A percentile compares a stretch with the other conserved stretches of the same genome.
Conservation (phyloP, 2,113 vertebrate species). For the Mesocricetus auratus region DNA sequence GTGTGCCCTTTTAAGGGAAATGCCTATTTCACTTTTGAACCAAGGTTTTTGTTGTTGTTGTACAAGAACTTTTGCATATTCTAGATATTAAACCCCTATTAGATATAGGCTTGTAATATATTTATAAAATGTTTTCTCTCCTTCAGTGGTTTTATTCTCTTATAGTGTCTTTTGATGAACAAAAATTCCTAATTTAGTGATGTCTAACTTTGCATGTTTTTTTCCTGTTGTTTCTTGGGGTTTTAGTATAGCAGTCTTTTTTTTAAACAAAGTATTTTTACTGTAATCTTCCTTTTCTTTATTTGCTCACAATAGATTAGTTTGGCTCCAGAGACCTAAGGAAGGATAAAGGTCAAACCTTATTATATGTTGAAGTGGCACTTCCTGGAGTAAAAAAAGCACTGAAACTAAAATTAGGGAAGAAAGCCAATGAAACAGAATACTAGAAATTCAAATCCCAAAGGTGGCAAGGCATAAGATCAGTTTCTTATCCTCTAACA, state of each 20-base stretch:
- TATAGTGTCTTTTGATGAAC: not conserved
- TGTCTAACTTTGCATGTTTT: not conserved
- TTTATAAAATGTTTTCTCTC: not conserved
- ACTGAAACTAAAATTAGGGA: constrained; percentile 48
- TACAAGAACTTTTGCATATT: not conserved
- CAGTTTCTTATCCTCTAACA: not conserved
- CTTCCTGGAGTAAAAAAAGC: constrained; percentile 33
- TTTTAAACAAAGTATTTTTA: constrained; percentile 20
- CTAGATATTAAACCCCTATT: not conserved
- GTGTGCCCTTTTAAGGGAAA: not conserved
- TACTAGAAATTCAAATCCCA: not conserved
- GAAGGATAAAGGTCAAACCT: constrained; percentile 60
- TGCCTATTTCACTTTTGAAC: not conserved
- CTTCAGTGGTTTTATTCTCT: not conserved
- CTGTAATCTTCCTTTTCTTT: constrained; percentile 38
- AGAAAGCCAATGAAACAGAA: constrained; percentile 29
- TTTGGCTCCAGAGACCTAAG: constrained; percentile 52
- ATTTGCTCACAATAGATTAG: constrained; percentile 56
- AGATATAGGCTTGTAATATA: not conserved
- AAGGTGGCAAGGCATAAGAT: not conserved
- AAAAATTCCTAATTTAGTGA: not conserved
- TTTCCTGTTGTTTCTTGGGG: constrained; percentile 14
- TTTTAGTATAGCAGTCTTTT: not conserved
- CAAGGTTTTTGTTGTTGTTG: not conserved
- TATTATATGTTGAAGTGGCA: constrained; percentile 52